Percentiles rank a stretch among this genome's conserved stretches.
phyloP scores from a whole-genome alignment of 2,888 invertebrate genomes.

The Caenorhabditis japonica region DNA sequence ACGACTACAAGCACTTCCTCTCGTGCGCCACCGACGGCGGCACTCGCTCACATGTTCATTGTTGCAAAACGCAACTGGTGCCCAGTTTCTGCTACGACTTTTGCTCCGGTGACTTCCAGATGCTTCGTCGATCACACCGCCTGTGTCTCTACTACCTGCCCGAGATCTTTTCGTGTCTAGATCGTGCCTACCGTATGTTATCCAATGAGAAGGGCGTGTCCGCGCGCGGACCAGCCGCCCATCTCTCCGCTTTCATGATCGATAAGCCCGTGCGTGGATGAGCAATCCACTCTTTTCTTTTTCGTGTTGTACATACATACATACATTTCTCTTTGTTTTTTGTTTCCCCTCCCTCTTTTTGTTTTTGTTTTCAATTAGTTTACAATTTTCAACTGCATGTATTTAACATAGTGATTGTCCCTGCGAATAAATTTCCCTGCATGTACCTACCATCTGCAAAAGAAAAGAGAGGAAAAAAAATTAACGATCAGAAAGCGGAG shows the following conservation, averaged over 20 bases:
- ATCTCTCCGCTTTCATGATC: constrained; percentile 52
- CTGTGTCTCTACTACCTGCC: constrained; percentile 77
- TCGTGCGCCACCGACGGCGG: constrained; percentile 75
- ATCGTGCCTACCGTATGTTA: constrained; percentile 71
- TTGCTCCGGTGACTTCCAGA: constrained; percentile 73
- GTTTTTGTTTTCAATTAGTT: constrained; percentile 14
- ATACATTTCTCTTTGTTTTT: too few relatives aligned
- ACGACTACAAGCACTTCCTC: constrained; percentile 75
- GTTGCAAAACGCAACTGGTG: constrained; percentile 74
- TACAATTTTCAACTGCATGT: constrained; percentile 39
- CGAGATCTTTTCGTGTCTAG: constrained; percentile 76
- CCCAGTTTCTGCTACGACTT: constrained; percentile 77
- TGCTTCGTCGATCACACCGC: constrained; percentile 74
- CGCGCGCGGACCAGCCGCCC: constrained; percentile 16
- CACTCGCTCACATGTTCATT: constrained; percentile 74
- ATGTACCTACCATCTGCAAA: constrained; percentile 7
- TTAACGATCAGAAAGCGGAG: background rate
- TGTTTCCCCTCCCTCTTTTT: constrained; percentile 3
- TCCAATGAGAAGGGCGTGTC: constrained; percentile 31
- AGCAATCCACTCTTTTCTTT: background rate
- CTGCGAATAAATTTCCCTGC: constrained; percentile 39
- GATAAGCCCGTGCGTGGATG: constrained; percentile 48
- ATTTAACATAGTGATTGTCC: constrained; percentile 25
- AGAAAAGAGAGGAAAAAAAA: too few relatives aligned
- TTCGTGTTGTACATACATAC: constrained; percentile 26